Conservation (phyloP, 2,113 vertebrate species). For the Xenotilapia flavipinnis region DNA sequence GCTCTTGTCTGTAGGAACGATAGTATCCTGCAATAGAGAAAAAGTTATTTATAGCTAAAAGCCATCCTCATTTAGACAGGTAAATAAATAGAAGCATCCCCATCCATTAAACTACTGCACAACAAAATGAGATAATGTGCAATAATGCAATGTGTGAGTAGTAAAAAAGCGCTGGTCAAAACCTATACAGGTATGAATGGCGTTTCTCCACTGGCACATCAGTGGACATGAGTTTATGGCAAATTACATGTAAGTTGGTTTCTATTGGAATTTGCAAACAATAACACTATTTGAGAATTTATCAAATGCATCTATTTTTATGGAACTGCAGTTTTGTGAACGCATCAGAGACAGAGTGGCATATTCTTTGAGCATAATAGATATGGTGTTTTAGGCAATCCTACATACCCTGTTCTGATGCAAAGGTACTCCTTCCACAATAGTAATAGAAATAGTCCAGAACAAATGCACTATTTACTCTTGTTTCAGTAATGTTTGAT, state of each 20-base stretch:
- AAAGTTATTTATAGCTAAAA: background rate
- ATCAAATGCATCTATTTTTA: background rate
- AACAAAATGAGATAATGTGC: background rate
- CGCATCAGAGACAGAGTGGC: background rate
- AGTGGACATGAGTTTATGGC: background rate
- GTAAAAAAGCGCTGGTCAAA: background rate
- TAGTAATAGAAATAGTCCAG: background rate
- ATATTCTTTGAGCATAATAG: background rate
- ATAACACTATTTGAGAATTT: background rate
- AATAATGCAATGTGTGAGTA: background rate
- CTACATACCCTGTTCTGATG: background rate
- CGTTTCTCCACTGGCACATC: background rate
- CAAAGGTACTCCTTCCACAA: background rate
- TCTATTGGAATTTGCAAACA: background rate
- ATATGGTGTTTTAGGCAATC: background rate
- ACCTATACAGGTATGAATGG: background rate
- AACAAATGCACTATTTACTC: background rate
- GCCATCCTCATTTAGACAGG: background rate
- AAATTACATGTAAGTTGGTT: background rate
- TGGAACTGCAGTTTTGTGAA: background rate
- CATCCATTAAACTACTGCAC: background rate
- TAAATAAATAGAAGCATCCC: background rate
- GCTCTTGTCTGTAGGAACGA: constrained; percentile 92
- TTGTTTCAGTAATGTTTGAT: background rate
- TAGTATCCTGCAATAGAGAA: constrained; percentile 78